Evolutionary conservation across 2,113 vertebrate genomes (phyloP).

Genomic region (Daphoenositta chrysoptera): DNA sequence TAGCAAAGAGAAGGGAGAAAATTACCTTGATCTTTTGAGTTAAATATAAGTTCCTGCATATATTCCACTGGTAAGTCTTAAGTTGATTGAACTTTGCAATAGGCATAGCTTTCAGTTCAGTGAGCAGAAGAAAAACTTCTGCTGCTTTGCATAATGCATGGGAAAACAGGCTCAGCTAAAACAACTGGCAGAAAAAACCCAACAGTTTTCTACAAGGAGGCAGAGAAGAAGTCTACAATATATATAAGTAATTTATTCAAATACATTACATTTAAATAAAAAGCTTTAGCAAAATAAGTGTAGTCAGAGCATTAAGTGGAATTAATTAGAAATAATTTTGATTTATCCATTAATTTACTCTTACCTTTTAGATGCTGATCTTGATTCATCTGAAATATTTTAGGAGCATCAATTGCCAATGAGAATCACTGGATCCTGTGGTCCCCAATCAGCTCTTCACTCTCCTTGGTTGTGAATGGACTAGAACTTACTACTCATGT

Average conservation of each 20-base stretch:
- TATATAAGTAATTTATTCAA: not conserved
- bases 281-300: not conserved
- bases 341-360: not conserved
- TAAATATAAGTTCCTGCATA: not conserved
- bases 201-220: not conserved
- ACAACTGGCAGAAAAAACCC: not conserved
- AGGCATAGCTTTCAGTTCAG: not conserved
- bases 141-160: not conserved
- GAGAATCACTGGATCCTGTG: not conserved
- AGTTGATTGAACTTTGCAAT: not conserved
- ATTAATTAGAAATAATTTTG: not conserved
- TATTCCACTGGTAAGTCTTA: not conserved
- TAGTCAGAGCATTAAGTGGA: not conserved
- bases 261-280: not conserved
- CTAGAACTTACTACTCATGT: not conserved
- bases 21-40: not conserved
- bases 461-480: not conserved
- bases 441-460: not conserved
- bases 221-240: not conserved
- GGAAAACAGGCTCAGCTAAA: not conserved
- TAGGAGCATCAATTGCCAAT: not conserved
- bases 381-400: not conserved
- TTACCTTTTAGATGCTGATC: not conserved
- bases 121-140: not conserved
- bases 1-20: not conserved